phyloP scores from a whole-genome alignment of 2,888 invertebrate genomes.

The Lasioglossum leucozonium region DNA sequence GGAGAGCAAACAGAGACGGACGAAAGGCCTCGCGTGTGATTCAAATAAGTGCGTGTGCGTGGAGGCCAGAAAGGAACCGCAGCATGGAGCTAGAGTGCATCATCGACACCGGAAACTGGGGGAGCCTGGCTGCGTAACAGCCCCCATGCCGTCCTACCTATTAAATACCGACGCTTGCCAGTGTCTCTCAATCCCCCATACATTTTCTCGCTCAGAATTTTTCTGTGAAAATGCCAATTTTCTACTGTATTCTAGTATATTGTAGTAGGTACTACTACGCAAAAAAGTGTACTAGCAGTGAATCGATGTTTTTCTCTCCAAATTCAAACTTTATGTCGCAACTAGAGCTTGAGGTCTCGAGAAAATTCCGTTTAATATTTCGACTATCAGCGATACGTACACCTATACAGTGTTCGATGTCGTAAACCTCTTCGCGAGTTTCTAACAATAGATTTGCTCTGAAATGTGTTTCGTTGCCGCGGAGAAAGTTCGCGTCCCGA shows the following conservation, averaged over 20 bases:
- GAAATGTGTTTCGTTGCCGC: conserved; percentile 30
- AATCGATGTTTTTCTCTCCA: too few relatives aligned
- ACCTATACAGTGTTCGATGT: background rate
- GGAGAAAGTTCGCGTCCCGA: conserved; percentile 49
- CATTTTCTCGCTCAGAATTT: background rate
- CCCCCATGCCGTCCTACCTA: conserved; percentile 63
- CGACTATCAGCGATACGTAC: background rate
- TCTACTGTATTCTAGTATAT: too few relatives aligned
- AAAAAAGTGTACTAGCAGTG: too few relatives aligned
- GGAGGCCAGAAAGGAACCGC: conserved; percentile 62
- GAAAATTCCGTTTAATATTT: too few relatives aligned
- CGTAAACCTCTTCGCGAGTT: background rate
- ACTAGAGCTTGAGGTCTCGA: too few relatives aligned
- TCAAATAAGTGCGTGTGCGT: conserved; percentile 38
- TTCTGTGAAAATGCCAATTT: too few relatives aligned
- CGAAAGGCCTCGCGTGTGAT: conserved; percentile 44
- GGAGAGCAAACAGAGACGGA: conserved; percentile 62
- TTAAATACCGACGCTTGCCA: conserved; percentile 65
- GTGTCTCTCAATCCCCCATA: conserved; percentile 51
- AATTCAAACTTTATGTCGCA: too few relatives aligned
- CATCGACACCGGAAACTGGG: conserved; percentile 78
- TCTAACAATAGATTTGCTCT: conserved; percentile 26
- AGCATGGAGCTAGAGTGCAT: conserved; percentile 67
- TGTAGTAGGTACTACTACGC: too few relatives aligned
- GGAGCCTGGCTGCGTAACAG: conserved; percentile 71